Evolutionary conservation across 2,113 vertebrate genomes (phyloP), one percentile per base, ranked within the genome.

Genomic region (Actinemys pallida): DNA sequence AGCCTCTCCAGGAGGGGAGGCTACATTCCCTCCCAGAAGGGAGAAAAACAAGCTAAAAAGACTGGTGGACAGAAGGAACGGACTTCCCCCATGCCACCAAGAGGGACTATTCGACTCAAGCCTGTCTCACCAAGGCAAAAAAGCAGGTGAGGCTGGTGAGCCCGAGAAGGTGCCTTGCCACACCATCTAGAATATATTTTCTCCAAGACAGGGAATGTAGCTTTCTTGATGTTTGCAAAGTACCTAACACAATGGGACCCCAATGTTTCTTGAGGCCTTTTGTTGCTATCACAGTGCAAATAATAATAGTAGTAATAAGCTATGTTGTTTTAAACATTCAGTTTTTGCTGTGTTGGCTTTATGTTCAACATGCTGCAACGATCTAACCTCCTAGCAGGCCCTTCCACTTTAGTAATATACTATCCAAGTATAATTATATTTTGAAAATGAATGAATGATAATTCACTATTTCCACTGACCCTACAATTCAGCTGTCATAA

Each of bases 381-480:
- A 1, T 1, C 47, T 97, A 89, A 92, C 93, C 88, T 85, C 87
- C 87, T 79, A 76, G 6, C 42, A 81, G 69, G 27, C 90, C 65
- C 31, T 75, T 91, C 69, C 69, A 6, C 53, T 76, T 88, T 22
- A 59, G 8, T 29, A n/a, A 35, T 90, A 20, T 0, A 0, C 11
- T 24, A 39, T 90, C 79, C 76, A 88, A 52, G 39, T 54, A 39
- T 72, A 87, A 79, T 83, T 91, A 72, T 1, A 25, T 86, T 79
- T 29, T 53, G 84, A 89, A 92, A 65, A 86, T n/a, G 94, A 87
- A 90, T 81, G 9, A 6, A 83, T 90, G 49, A 90, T 92, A 83
- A 81, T 87, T 95, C 93, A 50, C 24, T 75, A 22, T 92, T 92
- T 94, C 31, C 35, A 54, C 35, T 89, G 54, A 91, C 87, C 50